These are phyloP conservation scores for Hylaeus volcanicus DNA, from an alignment of 1,140 invertebrate species.

Conservation along the genomic window DNA sequence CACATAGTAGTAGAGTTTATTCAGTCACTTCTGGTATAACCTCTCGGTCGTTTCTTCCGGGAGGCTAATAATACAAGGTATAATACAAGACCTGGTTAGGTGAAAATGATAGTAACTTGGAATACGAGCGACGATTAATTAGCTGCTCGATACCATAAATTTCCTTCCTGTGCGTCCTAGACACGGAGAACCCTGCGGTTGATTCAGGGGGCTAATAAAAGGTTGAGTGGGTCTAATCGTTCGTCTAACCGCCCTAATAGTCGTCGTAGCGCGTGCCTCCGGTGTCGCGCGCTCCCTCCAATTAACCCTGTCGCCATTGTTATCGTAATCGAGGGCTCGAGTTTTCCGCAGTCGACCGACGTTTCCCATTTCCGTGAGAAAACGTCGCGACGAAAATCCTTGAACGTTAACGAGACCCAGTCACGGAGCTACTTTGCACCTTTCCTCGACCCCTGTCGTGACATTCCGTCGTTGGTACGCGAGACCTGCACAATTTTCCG, in stretches of 20 bases:
- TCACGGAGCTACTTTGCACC: conserved; percentile 5
- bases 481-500: not conserved
- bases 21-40: no score
- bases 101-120: no score
- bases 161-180: no score
- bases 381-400: conserved; percentile 11
- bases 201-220: no score
- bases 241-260: conserved; percentile 53
- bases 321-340: conserved; percentile 59
- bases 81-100: no score
- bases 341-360: conserved; percentile 20
- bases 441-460: not conserved
- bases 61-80: no score
- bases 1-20: no score
- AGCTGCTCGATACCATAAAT: no score
- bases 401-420: conserved; percentile 21
- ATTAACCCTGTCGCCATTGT: conserved; percentile 61
- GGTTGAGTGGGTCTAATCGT: no score
- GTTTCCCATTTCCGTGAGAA: not conserved
- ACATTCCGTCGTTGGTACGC: not conserved
- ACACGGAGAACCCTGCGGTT: no score
- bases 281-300: conserved; percentile 16
- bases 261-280: conserved; percentile 46
- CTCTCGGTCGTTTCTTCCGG: no score
- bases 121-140: no score